These are phyloP conservation scores for Erythrocebus patas DNA, from an alignment of 2,113 vertebrate species.

Conservation along the genomic window DNA sequence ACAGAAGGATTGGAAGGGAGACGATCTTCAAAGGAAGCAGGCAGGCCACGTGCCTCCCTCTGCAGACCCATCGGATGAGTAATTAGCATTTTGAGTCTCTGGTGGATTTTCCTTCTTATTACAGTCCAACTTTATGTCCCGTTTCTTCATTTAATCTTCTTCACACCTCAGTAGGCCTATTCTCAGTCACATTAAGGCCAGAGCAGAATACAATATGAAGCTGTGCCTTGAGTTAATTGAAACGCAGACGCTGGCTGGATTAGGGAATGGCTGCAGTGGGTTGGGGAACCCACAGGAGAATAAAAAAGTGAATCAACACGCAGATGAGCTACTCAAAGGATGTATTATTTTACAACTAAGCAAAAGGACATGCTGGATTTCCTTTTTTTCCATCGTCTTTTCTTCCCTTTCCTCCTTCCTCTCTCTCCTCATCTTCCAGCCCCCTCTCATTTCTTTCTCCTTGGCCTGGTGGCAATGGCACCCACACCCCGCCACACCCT, in stretches of 20 bases:
- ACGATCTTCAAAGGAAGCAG: neutral
- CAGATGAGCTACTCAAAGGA: fast-evolving
- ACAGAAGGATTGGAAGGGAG: neutral
- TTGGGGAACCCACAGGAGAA: fast-evolving
- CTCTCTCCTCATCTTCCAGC: fast-evolving
- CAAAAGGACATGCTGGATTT: neutral
- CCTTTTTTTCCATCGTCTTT: too few relatives aligned
- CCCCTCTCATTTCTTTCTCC: neutral
- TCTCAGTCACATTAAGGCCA: neutral
- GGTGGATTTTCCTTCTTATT: neutral
- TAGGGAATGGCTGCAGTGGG: fast-evolving
- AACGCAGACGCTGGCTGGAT: neutral
- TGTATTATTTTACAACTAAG: neutral
- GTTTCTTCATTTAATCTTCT: neutral
- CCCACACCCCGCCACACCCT: neutral
- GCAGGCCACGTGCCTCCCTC: neutral
- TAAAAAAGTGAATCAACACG: fast-evolving
- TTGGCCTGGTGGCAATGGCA: neutral
- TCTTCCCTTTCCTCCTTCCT: fast-evolving
- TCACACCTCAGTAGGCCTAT: neutral
- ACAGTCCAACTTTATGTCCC: neutral
- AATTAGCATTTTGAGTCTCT: too few relatives aligned
- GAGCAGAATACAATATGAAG: fast-evolving
- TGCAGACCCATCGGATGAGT: fast-evolving
- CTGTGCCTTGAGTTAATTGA: neutral